Evolutionary conservation across 1,140 invertebrate genomes (phyloP).

Genomic region (Belonocnema kinseyi): DNA sequence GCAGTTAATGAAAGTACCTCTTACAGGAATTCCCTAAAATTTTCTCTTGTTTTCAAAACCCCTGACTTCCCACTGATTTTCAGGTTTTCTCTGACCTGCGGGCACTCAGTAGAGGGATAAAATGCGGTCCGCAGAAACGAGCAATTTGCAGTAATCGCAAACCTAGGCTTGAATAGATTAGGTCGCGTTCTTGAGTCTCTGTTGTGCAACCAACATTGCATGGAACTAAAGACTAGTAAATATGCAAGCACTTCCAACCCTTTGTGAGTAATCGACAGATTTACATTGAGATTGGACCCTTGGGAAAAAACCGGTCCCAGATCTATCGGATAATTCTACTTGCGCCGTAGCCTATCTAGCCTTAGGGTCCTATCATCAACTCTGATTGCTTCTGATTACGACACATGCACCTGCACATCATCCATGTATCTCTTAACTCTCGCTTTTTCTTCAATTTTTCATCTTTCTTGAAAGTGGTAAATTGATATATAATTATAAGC

Average conservation of each 20-base stretch:
- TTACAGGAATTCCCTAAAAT: too few species aligned
- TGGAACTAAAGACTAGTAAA: constrained; percentile 35
- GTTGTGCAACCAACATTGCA: constrained; percentile 38
- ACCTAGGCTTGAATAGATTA: neutral
- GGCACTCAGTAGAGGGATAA: too few species aligned
- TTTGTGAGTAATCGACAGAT: constrained; percentile 20
- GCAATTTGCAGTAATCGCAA: constrained; percentile 5
- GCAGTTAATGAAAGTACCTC: too few species aligned
- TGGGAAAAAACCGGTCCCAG: constrained; percentile 35
- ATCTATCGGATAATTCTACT: constrained; percentile 1
- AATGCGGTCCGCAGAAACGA: neutral
- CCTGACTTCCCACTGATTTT: too few species aligned
- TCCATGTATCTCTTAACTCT: constrained; percentile 13
- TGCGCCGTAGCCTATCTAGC: neutral
- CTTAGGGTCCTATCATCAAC: constrained; percentile 18
- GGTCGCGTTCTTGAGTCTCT: neutral
- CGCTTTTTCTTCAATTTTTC: neutral
- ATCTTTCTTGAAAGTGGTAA: too few species aligned
- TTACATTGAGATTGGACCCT: constrained; percentile 36
- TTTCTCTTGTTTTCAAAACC: too few species aligned
- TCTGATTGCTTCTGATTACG: constrained; percentile 3
- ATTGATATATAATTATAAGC: too few species aligned
- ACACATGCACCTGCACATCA: constrained; percentile 4
- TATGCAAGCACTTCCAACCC: constrained; percentile 33
- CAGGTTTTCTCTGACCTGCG: too few species aligned